Percentiles rank a stretch among this genome's conserved stretches.
These are phyloP conservation scores for Puntigrus tetrazona DNA, from an alignment of 2,113 vertebrate species.

Conservation along the genomic window DNA sequence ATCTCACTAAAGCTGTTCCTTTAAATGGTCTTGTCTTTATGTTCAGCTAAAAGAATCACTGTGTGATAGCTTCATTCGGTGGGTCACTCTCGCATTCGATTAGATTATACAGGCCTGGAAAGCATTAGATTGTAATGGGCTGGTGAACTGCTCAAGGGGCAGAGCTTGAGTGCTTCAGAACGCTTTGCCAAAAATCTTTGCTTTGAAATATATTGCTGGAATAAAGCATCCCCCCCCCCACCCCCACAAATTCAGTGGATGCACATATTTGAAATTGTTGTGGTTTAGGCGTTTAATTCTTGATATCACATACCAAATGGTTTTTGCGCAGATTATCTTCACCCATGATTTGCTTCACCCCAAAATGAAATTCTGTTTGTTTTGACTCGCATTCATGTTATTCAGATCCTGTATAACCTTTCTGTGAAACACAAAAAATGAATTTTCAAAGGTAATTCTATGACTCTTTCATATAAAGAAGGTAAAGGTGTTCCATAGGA, in stretches of 20 bases:
- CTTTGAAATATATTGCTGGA: constrained; percentile 31
- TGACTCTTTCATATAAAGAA: neutral
- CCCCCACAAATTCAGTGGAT: neutral
- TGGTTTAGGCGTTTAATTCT: constrained; percentile 25
- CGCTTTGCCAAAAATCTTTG: constrained; percentile 7
- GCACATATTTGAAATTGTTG: constrained; percentile 29
- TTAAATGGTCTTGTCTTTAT: neutral
- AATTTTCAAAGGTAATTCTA: neutral
- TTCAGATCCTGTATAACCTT: neutral
- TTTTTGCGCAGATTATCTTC: neutral
- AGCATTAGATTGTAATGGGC: constrained; percentile 29
- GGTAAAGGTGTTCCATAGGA: neutral
- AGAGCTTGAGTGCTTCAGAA: constrained; percentile 36
- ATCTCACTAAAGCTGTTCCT: neutral
- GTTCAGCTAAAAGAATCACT: neutral
- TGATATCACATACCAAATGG: neutral
- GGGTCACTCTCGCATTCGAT: constrained; percentile 11
- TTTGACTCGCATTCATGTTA: neutral
- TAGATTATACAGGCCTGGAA: constrained; percentile 25
- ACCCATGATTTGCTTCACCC: neutral
- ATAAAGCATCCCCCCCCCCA: neutral
- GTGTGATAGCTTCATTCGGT: neutral
- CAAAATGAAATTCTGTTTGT: neutral
- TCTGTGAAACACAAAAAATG: neutral
- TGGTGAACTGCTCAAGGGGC: neutral